Evolutionary conservation across 2,113 vertebrate species (phyloP).

Genomic region (Euleptes europaea): DNA sequence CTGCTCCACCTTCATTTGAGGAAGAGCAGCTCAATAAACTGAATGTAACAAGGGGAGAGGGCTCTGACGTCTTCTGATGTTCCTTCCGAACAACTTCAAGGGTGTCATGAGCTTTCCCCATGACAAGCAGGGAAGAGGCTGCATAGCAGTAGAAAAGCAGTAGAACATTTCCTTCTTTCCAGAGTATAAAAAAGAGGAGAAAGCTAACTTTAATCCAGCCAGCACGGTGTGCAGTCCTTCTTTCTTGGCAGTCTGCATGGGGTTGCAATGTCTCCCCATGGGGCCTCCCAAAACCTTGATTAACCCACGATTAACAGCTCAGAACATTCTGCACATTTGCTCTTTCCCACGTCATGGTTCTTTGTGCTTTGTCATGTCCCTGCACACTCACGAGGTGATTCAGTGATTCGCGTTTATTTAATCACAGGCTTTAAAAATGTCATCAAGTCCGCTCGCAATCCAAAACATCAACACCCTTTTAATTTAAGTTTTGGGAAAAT

Average conservation of each 20-base stretch:
- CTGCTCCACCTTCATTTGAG: conserved; percentile 26
- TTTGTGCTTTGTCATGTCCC: conserved; percentile 11
- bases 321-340: conserved; percentile 30
- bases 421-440: background rate
- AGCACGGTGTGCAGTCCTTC: conserved; percentile 13
- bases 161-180: background rate
- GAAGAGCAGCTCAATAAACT: background rate
- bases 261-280: conserved; percentile 11
- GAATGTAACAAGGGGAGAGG: background rate
- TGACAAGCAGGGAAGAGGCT: background rate
- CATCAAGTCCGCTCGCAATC: fast-evolving
- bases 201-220: background rate
- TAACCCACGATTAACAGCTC: conserved; percentile 23
- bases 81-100: background rate
- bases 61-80: background rate
- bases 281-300: background rate
- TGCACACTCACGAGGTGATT: background rate
- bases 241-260: conserved; percentile 22
- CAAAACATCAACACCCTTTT: conserved; percentile 36
- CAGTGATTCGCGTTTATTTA: conserved; percentile 3
- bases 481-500: conserved; percentile 46
- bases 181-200: conserved; percentile 7
- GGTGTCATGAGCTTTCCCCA: background rate
- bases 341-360: conserved; percentile 6
- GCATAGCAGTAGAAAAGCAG: background rate